Conservation (phyloP, 2,888 invertebrate genomes). For the Leucoma salicis region DNA sequence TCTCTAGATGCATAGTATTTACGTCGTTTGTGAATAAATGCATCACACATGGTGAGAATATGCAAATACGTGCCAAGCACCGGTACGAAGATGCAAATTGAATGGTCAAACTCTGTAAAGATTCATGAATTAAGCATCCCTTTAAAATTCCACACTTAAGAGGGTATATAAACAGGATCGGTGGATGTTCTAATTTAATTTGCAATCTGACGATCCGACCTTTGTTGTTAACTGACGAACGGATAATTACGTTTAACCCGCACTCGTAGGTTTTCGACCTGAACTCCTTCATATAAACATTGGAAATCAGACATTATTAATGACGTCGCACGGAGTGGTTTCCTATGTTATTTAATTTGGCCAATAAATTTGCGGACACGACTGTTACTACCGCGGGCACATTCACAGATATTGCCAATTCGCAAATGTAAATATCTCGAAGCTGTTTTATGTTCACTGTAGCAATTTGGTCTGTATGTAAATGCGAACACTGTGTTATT, state of each 20-base stretch:
- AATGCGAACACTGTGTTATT: constrained; percentile 42
- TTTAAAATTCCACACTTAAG: constrained; percentile 70
- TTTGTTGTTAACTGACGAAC: constrained; percentile 45
- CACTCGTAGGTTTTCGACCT: constrained; percentile 41
- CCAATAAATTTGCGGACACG: constrained; percentile 46
- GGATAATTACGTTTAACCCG: constrained; percentile 54
- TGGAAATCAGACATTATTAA: constrained; percentile 62
- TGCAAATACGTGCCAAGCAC: constrained; percentile 63
- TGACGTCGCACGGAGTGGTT: constrained; percentile 50
- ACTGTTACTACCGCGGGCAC: constrained; percentile 35
- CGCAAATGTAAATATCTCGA: constrained; percentile 15
- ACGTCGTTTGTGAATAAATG: constrained; percentile 51
- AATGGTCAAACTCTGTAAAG: constrained; percentile 68
- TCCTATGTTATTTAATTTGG: constrained; percentile 49
- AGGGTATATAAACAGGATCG: constrained; percentile 60
- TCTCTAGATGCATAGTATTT: constrained; percentile 43
- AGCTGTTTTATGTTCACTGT: constrained; percentile 19
- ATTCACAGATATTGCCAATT: constrained; percentile 34
- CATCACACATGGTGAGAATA: constrained; percentile 57
- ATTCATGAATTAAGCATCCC: constrained; percentile 75
- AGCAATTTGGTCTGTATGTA: constrained; percentile 23
- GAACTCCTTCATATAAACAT: constrained; percentile 54
- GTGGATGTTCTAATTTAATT: constrained; percentile 69
- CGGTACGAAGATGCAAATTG: constrained; percentile 73
- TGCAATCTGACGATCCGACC: constrained; percentile 50